Percentiles rank a stretch among this genome's conserved stretches.
Evolutionary conservation across 1,140 invertebrate species (phyloP).

Genomic region (Heliconius himera): DNA sequence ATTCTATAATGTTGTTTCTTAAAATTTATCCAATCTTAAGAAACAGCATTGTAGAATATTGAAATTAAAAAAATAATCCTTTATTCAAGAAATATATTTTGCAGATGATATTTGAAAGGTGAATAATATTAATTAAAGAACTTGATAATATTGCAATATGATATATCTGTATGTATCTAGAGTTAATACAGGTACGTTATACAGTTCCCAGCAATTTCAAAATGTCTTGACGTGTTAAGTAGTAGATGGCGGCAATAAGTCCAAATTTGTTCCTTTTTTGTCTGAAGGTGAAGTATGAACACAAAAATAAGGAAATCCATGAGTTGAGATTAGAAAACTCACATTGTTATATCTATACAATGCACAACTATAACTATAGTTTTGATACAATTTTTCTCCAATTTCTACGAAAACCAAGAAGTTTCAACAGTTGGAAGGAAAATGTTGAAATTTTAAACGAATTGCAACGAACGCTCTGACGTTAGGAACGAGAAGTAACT

Average conservation of each 20-base stretch:
- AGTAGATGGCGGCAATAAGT: too few relatives aligned
- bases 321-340: not conserved
- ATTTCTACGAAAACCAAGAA: slow-evolving; percentile 7
- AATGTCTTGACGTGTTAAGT: too few relatives aligned
- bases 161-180: too few relatives aligned
- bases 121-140: not conserved
- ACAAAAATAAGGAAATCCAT: not conserved
- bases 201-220: too few relatives aligned
- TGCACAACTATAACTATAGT: not conserved
- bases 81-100: not conserved
- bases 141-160: not conserved
- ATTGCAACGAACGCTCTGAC: slow-evolving; percentile 13
- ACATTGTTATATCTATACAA: not conserved
- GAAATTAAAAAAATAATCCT: not conserved
- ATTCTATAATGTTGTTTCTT: too few relatives aligned
- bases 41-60: not conserved
- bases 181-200: too few relatives aligned
- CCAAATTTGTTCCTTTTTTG: too few relatives aligned
- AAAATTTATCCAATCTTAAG: too few relatives aligned
- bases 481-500: slow-evolving; percentile 15
- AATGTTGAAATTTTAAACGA: slow-evolving; percentile 26
- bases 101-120: not conserved
- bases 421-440: not conserved
- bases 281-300: too few relatives aligned
- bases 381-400: slow-evolving; percentile 1